Base-by-base conservation (phyloP, 2,888 invertebrate genomes). In the Junonia oenone region DNA sequence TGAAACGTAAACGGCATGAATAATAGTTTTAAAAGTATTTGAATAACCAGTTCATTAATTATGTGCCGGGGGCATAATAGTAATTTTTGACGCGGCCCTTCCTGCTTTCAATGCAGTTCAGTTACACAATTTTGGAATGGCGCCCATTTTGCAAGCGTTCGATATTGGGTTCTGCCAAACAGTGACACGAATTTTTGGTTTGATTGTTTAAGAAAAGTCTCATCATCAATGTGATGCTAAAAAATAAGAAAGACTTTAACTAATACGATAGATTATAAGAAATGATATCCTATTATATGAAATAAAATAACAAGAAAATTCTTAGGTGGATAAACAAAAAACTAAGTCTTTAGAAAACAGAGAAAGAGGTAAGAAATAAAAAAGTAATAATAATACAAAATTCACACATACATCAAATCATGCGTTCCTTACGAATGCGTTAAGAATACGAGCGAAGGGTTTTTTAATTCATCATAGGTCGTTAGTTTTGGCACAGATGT, bases 21-120 rank as follows among this genome's bases (percentile, higher is more conserved):
- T 90, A 90, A 90, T 90, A 88, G 90, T 89, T 90, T 88, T 83
- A 84, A 89, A 90, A 83, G 83, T 85, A 89, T 90, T 90, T 90
- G 86, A 88, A 90, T 88, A 89, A 84, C 83, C 83, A 80, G 82
- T 87, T 90, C 90, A 90, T 90, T 90, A 90, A 90, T 90, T 86
- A 87, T 83, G 71, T 71, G 73, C 68, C 69, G 68, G 72, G 74
- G 81, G 78, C 79, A 87, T 88, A 87, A 89, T 90, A 86, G 87
- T 86, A 79, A 82, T 86, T 85, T 83, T 82, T 90, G 90, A 90
- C 89, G 76, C 71, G 80, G 84, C 87, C 86, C 90, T 90, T 90
- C 89, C 90, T 89, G 89, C 79, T 78, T 78, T 81, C 81, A 78
- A 79, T 83, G 77, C 78, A 68, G 71, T 73, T 78, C 74, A 74